Percentiles rank a stretch among this genome's conserved stretches.
Conservation (phyloP, 2,888 invertebrate genomes). For the Chrysolina americana region DNA sequence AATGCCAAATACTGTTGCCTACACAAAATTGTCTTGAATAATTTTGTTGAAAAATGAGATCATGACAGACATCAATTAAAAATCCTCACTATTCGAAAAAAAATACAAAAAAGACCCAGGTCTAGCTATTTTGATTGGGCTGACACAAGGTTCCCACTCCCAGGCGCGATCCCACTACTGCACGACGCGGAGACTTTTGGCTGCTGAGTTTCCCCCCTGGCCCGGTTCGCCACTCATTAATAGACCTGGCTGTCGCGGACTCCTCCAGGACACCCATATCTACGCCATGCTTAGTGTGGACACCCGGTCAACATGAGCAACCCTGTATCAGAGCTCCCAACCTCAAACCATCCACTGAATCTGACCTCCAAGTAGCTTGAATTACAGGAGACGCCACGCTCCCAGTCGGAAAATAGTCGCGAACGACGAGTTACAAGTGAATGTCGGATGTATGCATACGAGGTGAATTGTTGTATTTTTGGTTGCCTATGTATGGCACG, state of each 20-base stretch:
- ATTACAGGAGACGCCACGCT: too few relatives aligned
- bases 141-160: slow-evolving; percentile 92
- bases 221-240: slow-evolving; percentile 98
- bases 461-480: too few relatives aligned
- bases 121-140: slow-evolving; percentile 87
- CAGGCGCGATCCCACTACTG: slow-evolving; percentile 99
- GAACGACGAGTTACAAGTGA: too few relatives aligned
- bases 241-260: slow-evolving; percentile 87
- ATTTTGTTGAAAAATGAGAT: too few relatives aligned
- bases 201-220: slow-evolving; percentile 99
- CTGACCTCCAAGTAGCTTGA: slow-evolving; percentile 72
- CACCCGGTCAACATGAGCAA: slow-evolving; percentile 89
- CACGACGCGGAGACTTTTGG: slow-evolving; percentile 98
- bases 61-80: too few relatives aligned
- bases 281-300: slow-evolving; percentile 97
- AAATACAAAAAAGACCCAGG: slow-evolving; percentile 74
- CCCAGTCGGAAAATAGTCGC: too few relatives aligned
- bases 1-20: too few relatives aligned
- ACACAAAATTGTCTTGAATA: too few relatives aligned
- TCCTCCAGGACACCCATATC: slow-evolving; percentile 94
- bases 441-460: too few relatives aligned
- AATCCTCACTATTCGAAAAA: too few relatives aligned
- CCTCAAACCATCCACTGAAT: slow-evolving; percentile 93
- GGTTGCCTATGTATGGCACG: too few relatives aligned
- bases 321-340: slow-evolving; percentile 81